phyloP scores from a whole-genome alignment of 2,888 invertebrate species.

The Ophioninae sp. region DNA sequence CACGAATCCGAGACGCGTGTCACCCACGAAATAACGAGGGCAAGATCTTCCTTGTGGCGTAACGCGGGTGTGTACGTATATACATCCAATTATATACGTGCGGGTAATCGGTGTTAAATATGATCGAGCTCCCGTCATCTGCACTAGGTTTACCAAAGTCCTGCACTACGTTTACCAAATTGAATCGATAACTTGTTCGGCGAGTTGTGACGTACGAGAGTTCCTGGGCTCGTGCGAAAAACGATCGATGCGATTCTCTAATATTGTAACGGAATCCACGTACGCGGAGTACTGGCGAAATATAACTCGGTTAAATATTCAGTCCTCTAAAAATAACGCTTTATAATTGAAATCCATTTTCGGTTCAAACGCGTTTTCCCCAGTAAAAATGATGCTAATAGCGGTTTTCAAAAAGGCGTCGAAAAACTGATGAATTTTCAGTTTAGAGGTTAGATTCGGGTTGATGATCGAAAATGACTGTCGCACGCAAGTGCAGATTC shows the following conservation, averaged over 20 bases:
- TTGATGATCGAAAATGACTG: too few relatives aligned
- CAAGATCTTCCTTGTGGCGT: background rate
- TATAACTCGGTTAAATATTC: background rate
- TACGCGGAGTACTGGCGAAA: background rate
- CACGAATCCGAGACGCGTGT: background rate
- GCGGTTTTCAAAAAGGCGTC: too few relatives aligned
- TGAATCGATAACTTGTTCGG: constrained; percentile 43
- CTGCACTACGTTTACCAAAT: constrained; percentile 12
- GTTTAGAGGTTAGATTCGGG: too few relatives aligned
- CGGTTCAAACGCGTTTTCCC: too few relatives aligned
- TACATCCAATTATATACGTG: too few relatives aligned
- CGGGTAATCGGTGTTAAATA: constrained; percentile 34
- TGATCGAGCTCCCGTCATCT: constrained; percentile 23
- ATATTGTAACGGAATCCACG: background rate
- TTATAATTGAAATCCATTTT: too few relatives aligned
- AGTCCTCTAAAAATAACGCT: too few relatives aligned
- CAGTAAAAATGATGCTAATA: too few relatives aligned
- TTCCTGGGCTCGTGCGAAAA: background rate
- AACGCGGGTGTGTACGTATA: background rate
- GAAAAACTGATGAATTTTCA: too few relatives aligned
- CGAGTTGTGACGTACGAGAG: constrained; percentile 17
- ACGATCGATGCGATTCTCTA: background rate
- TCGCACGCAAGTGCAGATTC: too few relatives aligned
- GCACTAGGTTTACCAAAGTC: constrained; percentile 1
- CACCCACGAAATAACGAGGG: background rate